Percentiles rank a stretch among this genome's conserved stretches.
Conservation (phyloP, 2,797 vertebrate genomes). For the Alosa sapidissima region DNA sequence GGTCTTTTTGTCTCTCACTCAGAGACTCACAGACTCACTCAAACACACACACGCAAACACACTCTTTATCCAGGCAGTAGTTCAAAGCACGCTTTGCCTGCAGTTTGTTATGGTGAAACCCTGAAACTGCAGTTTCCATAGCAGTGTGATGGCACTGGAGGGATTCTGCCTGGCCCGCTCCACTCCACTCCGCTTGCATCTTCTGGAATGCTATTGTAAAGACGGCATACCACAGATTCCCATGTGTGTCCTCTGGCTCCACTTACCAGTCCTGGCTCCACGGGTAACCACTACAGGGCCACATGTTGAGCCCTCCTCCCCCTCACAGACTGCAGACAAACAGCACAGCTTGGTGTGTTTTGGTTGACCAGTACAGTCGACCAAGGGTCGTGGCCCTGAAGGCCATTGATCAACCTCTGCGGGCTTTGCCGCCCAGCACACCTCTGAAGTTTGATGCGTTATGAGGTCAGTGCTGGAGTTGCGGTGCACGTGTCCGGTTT, state of each 20-base stretch:
- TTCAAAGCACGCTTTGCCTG: constrained; percentile 24
- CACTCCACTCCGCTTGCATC: background rate
- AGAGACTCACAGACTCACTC: background rate
- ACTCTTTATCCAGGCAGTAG: background rate
- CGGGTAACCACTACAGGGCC: background rate
- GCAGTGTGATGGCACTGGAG: constrained; percentile 15
- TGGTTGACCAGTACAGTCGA: background rate
- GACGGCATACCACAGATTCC: constrained; percentile 70
- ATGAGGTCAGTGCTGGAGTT: background rate
- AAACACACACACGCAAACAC: background rate
- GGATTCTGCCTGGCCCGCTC: background rate
- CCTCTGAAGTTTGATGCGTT: background rate
- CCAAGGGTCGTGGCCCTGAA: too few relatives aligned
- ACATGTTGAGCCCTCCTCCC: background rate
- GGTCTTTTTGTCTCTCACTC: background rate
- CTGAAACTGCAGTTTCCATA: background rate
- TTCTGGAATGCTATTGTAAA: constrained; percentile 46
- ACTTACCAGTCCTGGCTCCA: background rate
- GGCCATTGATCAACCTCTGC: too few relatives aligned
- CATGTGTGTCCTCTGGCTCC: constrained; percentile 32
- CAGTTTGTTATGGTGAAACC: constrained; percentile 13
- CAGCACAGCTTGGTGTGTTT: background rate
- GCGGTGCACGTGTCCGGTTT: background rate
- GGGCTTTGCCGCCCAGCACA: too few relatives aligned
- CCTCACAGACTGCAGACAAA: background rate